phyloP scores from a whole-genome alignment of 2,113 vertebrate species.

The Oryzias melastigma region DNA sequence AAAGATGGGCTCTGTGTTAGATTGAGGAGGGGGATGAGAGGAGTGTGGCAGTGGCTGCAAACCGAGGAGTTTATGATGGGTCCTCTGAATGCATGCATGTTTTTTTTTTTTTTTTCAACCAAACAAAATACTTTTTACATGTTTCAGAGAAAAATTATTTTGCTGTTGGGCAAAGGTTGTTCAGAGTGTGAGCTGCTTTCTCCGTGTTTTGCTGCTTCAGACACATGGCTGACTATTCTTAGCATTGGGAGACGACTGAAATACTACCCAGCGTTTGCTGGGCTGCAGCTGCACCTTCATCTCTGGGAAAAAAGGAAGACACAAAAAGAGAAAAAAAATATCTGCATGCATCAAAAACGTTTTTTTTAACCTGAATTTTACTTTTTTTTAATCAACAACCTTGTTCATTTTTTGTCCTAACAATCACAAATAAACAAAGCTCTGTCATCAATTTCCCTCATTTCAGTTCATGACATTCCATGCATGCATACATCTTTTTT shows the following conservation, averaged over 20 bases:
- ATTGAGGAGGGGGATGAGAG: conserved; percentile 23
- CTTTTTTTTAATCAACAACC: no score
- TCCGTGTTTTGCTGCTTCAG: conserved; percentile 21
- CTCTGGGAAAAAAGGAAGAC: conserved; percentile 18
- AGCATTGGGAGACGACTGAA: conserved; percentile 51
- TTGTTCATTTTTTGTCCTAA: no score
- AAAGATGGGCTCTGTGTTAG: conserved; percentile 27
- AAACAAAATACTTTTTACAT: conserved; percentile 27
- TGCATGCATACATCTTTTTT: conserved; percentile 1
- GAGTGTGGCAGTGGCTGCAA: conserved; percentile 6
- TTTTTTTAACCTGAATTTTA: no score
- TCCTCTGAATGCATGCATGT: neutral
- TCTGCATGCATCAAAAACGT: neutral
- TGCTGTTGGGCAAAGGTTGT: conserved; percentile 23
- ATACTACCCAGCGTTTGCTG: conserved; percentile 44
- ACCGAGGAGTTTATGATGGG: conserved; percentile 17
- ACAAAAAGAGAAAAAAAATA: conserved; percentile 9
- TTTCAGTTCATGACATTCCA: conserved; percentile 2
- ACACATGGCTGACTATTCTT: conserved; percentile 58
- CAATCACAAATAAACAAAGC: no score
- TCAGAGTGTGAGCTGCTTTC: conserved; percentile 16
- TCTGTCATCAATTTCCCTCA: conserved; percentile 4
- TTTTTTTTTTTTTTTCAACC: neutral
- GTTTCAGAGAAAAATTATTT: neutral
- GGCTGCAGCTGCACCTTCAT: conserved; percentile 50